Base-by-base conservation (phyloP, 2,888 invertebrate species). In the Agrochola litura region DNA sequence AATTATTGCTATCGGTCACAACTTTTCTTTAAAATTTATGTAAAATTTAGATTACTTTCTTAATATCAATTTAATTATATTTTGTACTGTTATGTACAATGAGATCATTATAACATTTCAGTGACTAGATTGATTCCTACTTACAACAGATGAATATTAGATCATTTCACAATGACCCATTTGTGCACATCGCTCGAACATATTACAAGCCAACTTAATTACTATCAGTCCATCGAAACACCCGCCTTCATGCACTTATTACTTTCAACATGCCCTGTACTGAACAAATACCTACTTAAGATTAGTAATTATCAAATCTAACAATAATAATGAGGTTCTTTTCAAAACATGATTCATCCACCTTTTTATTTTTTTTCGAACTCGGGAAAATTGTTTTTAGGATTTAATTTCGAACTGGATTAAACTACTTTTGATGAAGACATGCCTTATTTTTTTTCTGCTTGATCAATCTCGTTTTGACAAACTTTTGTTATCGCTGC, bases 121-220 rank as follows among this genome's bases (percentile, higher is more conserved):
- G 63, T 86, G 90, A 90, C 90, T 90, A 90, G 89, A 88, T 86
- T 70, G 63, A 82, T 85, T 86, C 41, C 70, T 85, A 85, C 78
- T 68, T 65, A 77, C 43, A 72, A 86, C 72, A 74, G 70, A 79
- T 65, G 49, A 76, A 61, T 74, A 64, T 75, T 65, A 67, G 61
- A 81, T 73, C 16, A 81, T 73, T 64, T 60, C 58, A 74, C 70
- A 74, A 81, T 73, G 56, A 58, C 70, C 58, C 67, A 81, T 77
- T 81, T 81, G 82, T 82, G 83, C 84, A 84, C 76, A 84, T 81
- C 69, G 78, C 67, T 67, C 43, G 60, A 81, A 84, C 60, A 74
- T 65, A 72, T 75, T 77, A 72, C 64, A 76, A 70, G 52, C 73
- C 71, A 77, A 78, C 77, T 81, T 86, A 81, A 64, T 65, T 61